Conservation (phyloP, 2,888 invertebrate genomes). For the Eristalis intricaria region DNA sequence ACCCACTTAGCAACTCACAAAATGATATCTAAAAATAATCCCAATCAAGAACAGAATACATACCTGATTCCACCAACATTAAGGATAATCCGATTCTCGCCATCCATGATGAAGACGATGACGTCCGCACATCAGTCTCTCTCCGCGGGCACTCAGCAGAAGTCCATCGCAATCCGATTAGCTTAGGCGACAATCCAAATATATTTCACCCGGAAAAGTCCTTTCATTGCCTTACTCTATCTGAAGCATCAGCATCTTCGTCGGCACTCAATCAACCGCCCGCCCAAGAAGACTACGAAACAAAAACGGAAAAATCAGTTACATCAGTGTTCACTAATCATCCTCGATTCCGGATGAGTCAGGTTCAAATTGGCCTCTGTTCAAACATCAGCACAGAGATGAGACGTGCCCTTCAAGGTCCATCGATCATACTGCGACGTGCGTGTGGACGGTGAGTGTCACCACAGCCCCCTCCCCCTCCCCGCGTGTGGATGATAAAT, state of each 20-base stretch:
- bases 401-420: constrained; percentile 23
- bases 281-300: background rate
- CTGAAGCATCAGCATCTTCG: constrained; percentile 12
- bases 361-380: constrained; percentile 13
- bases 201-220: background rate
- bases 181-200: background rate
- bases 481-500: constrained; percentile 45
- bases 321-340: background rate
- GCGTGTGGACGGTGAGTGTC: background rate
- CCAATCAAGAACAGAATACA: constrained; percentile 61
- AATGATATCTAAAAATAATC: too few relatives aligned
- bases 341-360: background rate
- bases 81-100: constrained; percentile 95
- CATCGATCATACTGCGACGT: constrained; percentile 17
- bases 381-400: constrained; percentile 35
- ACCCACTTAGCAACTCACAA: too few relatives aligned
- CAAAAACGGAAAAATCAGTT: background rate
- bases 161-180: constrained; percentile 43
- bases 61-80: constrained; percentile 96
- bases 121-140: constrained; percentile 58
- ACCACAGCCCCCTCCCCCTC: background rate
- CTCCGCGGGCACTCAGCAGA: constrained; percentile 43
- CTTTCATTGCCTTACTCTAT: background rate
- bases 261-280: constrained; percentile 14
- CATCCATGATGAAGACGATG: constrained; percentile 86